A percentile compares a stretch with the other conserved stretches of the same genome.
phyloP scores from a whole-genome alignment of 2,797 vertebrate species.

The Anniella stebbinsi region DNA sequence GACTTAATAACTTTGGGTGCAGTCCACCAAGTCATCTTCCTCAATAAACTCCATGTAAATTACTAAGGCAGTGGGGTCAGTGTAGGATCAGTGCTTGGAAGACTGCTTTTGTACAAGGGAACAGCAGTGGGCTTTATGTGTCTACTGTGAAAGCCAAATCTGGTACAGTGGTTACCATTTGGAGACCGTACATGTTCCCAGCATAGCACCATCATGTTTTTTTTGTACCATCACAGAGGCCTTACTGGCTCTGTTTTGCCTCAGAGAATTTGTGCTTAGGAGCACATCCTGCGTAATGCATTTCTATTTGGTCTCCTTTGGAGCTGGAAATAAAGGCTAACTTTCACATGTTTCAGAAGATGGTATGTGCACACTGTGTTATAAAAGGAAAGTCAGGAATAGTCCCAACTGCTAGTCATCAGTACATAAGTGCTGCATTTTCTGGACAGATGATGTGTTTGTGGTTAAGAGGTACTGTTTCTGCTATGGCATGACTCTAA shows the following conservation, averaged over 20 bases:
- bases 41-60: neutral
- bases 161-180: neutral
- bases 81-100: too few species aligned
- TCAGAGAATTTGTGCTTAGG: neutral
- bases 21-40: neutral
- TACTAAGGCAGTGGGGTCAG: neutral
- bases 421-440: conserved; percentile 10
- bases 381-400: conserved; percentile 14
- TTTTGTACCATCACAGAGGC: neutral
- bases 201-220: neutral
- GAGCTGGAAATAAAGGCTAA: neutral
- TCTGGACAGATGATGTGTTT: neutral
- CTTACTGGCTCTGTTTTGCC: neutral
- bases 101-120: neutral
- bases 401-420: neutral
- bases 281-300: neutral
- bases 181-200: neutral
- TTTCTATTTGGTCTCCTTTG: neutral
- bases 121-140: neutral
- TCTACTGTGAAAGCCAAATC: neutral
- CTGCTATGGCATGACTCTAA: neutral
- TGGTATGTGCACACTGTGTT: neutral
- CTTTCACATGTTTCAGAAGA: conserved; percentile 10
- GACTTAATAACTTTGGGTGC: neutral
- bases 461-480: conserved; percentile 15